Evolutionary conservation across 2,888 invertebrate genomes (phyloP), one percentile per base, ranked within the genome.

Genomic region (Ariolimax columbianus): DNA sequence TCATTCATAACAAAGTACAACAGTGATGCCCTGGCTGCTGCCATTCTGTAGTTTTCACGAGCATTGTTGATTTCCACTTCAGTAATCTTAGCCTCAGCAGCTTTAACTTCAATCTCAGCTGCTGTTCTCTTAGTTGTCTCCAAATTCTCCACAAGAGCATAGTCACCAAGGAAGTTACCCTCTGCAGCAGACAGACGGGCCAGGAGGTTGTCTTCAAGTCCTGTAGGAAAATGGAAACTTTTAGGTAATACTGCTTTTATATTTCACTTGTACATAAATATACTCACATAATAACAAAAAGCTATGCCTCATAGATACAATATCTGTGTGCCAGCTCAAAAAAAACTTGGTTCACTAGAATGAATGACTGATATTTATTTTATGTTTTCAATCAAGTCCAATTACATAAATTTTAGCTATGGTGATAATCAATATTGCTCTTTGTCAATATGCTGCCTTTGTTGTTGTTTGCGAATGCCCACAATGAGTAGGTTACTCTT

Each of bases 81-180:
- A 0, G 98, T 99, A 43, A 97, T 96, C 94, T 97, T 97, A 0
- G 98, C 98, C 95, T 98, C 98, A 26, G 96, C 95, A 2, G 98
- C 98, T 95, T 98, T 94, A 86, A 92, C 96, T 93, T 98, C 98
- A 92, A 99, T 98, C 95, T 99, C 98, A 11, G 97, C 97, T 0
- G 99, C 98, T 6, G 98, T 99, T 91, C 96, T 96, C 94, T 99
- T 99, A 0, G 98, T 99, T 0, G 97, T 98, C 94, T 99, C 99
- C 88, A 99, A 95, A 95, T 98, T 99, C 94, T 99, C 98, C 0
- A 99, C 98, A 79, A 99, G 95, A 19, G 97, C 98, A 0, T 98
- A 98, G 94, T 99, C 98, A 26, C 97, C 98, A 68, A 99, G 95
- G 92, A 99, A 97, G 95, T 99, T 98, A 0, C 98, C 97, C 82